A percentile compares a stretch with the other conserved stretches of the same genome.
These are phyloP conservation scores for Loris lydekkerianus DNA, from an alignment of 2,797 vertebrate genomes.

Conservation along the genomic window DNA sequence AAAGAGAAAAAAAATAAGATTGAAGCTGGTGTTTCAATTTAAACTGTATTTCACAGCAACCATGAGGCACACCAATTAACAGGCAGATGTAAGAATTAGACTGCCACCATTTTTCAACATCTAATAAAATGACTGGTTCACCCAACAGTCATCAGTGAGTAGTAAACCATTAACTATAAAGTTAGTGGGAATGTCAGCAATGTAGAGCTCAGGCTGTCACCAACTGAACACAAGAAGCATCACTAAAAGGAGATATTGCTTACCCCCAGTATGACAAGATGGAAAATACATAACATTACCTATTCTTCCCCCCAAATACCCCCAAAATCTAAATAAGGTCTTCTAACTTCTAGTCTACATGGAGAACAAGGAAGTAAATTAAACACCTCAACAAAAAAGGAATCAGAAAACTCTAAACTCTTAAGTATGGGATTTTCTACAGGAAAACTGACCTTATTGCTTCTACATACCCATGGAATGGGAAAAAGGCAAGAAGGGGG, in stretches of 20 bases:
- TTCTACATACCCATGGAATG: neutral
- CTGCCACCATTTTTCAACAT: neutral
- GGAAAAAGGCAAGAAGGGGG: neutral
- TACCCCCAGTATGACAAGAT: neutral
- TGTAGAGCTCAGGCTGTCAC: neutral
- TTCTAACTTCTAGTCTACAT: neutral
- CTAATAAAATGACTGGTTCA: slow-evolving; percentile 23
- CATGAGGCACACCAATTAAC: neutral
- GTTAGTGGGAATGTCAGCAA: neutral
- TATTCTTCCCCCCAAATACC: neutral
- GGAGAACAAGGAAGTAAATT: neutral
- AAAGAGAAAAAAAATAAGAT: slow-evolving; percentile 31
- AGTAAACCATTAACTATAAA: neutral
- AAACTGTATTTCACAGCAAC: neutral
- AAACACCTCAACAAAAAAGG: neutral
- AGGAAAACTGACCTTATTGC: neutral
- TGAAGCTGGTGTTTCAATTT: neutral
- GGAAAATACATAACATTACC: neutral
- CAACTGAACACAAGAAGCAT: neutral
- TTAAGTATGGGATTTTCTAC: neutral
- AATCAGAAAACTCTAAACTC: neutral
- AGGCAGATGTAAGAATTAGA: slow-evolving; percentile 5
- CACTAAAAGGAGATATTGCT: neutral
- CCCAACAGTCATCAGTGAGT: neutral
- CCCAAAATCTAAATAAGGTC: neutral